A percentile compares a stretch with the other conserved stretches of the same genome.
Conservation (phyloP, 2,888 invertebrate genomes). For the Cheilosia grossa region DNA sequence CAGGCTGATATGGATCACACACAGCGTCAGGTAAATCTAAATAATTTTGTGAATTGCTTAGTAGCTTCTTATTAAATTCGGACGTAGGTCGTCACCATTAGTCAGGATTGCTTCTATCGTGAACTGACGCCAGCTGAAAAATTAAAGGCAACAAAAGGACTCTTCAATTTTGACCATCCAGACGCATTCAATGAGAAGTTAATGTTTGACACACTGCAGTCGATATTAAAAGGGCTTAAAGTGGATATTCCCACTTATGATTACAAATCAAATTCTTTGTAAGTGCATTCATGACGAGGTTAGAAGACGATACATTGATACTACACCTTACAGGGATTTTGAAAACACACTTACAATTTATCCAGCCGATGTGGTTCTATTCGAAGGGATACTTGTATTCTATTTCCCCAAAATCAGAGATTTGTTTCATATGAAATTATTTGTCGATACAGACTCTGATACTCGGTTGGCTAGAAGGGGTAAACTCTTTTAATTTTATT, state of each 20-base stretch:
- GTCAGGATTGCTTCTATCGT: conserved; percentile 98
- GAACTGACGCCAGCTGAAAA: conserved; percentile 92
- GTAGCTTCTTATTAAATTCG: not conserved
- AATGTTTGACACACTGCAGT: conserved; percentile 90
- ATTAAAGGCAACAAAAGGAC: conserved; percentile 92
- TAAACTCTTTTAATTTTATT: conserved; percentile 81
- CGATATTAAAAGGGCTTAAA: conserved; percentile 92
- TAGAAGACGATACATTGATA: not conserved
- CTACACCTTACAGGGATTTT: conserved; percentile 83
- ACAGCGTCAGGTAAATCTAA: conserved; percentile 87
- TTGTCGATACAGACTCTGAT: conserved; percentile 99
- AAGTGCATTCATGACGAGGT: conserved; percentile 76
- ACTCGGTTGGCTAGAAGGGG: conserved; percentile 97
- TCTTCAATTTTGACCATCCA: conserved; percentile 99
- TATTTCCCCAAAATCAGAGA: conserved; percentile 97
- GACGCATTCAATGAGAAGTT: conserved; percentile 97
- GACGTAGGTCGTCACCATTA: conserved; percentile 92
- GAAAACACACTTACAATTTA: conserved; percentile 91
- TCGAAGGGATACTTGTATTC: conserved; percentile 99
- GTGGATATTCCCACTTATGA: conserved; percentile 97
- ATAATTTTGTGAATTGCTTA: not conserved
- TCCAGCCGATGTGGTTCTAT: conserved; percentile 97
- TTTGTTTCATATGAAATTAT: conserved; percentile 99
- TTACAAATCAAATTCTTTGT: conserved; percentile 95
- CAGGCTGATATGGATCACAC: conserved; percentile 95